A percentile compares a stretch with the other conserved stretches of the same genome.
These are phyloP conservation scores for Megaceryle maxima DNA, from an alignment of 2,113 vertebrate genomes.

Conservation along the genomic window DNA sequence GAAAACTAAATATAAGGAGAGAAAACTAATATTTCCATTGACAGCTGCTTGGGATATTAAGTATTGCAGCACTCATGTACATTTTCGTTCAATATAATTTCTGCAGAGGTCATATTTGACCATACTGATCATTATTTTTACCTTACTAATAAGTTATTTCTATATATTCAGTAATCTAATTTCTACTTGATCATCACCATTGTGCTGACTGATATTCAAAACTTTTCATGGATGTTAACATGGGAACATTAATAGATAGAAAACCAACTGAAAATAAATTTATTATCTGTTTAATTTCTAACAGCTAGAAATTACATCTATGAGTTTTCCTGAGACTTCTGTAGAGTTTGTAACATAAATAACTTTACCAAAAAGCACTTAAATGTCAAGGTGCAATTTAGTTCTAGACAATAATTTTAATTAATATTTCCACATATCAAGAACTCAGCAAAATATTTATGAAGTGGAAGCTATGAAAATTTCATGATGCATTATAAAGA, in stretches of 20 bases:
- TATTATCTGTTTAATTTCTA: not conserved
- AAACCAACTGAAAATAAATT: not conserved
- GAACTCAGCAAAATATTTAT: not conserved
- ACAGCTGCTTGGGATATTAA: not conserved
- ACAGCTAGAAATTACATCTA: not conserved
- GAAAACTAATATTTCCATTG: not conserved
- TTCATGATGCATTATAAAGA: not conserved
- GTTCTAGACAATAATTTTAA: not conserved
- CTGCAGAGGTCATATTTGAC: not conserved
- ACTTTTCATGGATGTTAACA: not conserved
- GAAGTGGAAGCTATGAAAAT: not conserved
- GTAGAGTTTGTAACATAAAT: not conserved
- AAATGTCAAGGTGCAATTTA: not conserved
- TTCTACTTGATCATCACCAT: not conserved
- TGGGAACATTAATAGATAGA: not conserved
- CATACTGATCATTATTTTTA: not conserved
- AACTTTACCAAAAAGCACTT: not conserved
- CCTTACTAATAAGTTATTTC: not conserved
- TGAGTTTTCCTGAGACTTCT: not conserved
- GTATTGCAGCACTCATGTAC: not conserved
- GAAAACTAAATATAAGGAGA: not conserved
- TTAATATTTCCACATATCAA: not conserved
- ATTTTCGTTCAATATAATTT: not conserved
- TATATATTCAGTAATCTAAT: not conserved
- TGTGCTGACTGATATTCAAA: not conserved